Percentiles rank a stretch among this genome's conserved stretches.
Evolutionary conservation across 2,113 vertebrate genomes (phyloP).

Genomic region (Chloebia gouldiae): DNA sequence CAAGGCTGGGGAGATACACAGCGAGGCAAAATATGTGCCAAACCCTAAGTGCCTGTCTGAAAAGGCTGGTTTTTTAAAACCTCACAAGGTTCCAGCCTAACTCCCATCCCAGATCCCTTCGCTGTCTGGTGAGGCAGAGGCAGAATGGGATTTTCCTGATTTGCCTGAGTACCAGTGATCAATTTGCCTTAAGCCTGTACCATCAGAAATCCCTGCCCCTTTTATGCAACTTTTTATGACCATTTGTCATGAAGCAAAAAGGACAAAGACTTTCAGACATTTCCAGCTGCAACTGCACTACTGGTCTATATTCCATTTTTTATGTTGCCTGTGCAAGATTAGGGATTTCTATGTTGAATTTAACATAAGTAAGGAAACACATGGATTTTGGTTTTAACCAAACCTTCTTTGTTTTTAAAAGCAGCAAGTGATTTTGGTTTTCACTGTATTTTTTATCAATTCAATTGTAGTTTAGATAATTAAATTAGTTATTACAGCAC

Average conservation of each 20-base stretch:
- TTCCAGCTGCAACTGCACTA: background rate
- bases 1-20: fast-evolving
- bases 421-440: background rate
- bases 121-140: background rate
- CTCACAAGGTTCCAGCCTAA: background rate
- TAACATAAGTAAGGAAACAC: background rate
- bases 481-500: background rate
- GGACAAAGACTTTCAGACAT: background rate
- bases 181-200: background rate
- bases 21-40: background rate
- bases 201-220: background rate
- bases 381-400: background rate
- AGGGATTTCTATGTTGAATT: background rate
- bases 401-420: background rate
- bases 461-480: background rate
- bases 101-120: fast-evolving
- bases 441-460: background rate
- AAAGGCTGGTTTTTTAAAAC: background rate
- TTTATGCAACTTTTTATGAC: fast-evolving
- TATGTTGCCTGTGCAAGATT: background rate
- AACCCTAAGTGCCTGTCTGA: background rate
- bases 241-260: background rate
- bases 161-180: background rate
- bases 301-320: background rate
- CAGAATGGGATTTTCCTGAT: background rate